Conservation (phyloP, 1,140 invertebrate genomes). For the Oryzaephilus surinamensis region DNA sequence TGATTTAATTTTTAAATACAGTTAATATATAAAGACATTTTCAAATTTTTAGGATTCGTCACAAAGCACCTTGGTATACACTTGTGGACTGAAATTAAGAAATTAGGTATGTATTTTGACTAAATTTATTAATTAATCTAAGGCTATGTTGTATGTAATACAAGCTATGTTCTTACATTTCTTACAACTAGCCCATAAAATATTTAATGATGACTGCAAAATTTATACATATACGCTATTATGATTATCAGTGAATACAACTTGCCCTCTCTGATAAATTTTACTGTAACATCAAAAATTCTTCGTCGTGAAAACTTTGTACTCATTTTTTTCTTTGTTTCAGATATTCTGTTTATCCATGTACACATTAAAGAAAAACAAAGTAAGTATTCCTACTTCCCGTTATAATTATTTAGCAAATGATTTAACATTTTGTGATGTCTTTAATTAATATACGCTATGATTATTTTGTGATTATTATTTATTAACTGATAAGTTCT, state of each 20-base stretch:
- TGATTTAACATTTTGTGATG: neutral
- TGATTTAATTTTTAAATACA: no score
- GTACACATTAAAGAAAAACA: neutral
- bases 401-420: neutral
- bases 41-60: constrained; percentile 1
- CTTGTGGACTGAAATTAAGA: neutral
- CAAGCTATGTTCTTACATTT: no score
- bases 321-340: neutral
- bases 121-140: constrained; percentile 2
- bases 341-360: neutral
- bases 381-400: neutral
- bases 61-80: constrained; percentile 5
- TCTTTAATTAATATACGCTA: constrained; percentile 3
- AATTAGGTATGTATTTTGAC: neutral
- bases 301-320: constrained; percentile 1
- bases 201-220: constrained; percentile 4
- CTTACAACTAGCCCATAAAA: no score
- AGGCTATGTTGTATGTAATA: neutral
- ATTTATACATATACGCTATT: constrained; percentile 15
- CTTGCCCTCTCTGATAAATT: constrained; percentile 15
- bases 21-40: constrained; percentile 1
- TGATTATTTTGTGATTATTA: constrained; percentile 2
- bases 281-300: neutral
- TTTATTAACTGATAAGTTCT: constrained; percentile 1
- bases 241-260: constrained; percentile 8